Base-by-base conservation (phyloP, 2,797 vertebrate species). In the Pseudochromis fuscus region DNA sequence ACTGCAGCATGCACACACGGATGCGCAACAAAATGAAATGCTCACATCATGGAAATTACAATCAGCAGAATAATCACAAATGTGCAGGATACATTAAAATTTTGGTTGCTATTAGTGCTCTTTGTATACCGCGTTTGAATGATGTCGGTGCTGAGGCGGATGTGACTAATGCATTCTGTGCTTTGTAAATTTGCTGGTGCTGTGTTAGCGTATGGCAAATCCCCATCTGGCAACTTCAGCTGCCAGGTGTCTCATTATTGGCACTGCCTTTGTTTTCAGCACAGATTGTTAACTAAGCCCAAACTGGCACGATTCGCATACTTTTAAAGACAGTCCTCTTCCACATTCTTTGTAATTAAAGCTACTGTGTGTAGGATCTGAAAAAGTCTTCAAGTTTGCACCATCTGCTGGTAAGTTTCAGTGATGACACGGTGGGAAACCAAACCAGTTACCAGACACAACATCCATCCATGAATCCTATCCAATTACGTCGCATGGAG, bases 41-140 rank as follows among this genome's bases (percentile, higher is more conserved):
- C 55, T 7, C 24, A 49, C 13, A 12, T 63, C 4, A 21, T 28
- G 25, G 31, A 53, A 51, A 42, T 56, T 11, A 0, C 3, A 65
- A 28, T 40, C 10, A 50, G 4, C 6, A 27, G 5, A 31, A 24
- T 21, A 19, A 68, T 44, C 10, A 23, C 4, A 49, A 45, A 60
- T 31, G 31, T 31, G 57, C 35, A 1, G 31, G 40, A 49, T 13
- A 11, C 48, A 75, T 68, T 37, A 11, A 58, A 49, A 23, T n/a
- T 13, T 4, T 10, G 10, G 8, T n/a, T 38, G 33, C 46, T 44
- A 33, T 81, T 28, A 53, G 18, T 69, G 31, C 9, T n/a, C 7
- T 63, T 30, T 56, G 37, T 30, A 57, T 5, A 4, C 13, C 38
- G 12, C 25, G 5, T 21, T 50, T 12, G 12, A 45, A 42, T 46